Percentiles rank a stretch among this genome's conserved stretches.
phyloP scores from a whole-genome alignment of 2,888 invertebrate genomes.

The Poecilus cupreus region DNA sequence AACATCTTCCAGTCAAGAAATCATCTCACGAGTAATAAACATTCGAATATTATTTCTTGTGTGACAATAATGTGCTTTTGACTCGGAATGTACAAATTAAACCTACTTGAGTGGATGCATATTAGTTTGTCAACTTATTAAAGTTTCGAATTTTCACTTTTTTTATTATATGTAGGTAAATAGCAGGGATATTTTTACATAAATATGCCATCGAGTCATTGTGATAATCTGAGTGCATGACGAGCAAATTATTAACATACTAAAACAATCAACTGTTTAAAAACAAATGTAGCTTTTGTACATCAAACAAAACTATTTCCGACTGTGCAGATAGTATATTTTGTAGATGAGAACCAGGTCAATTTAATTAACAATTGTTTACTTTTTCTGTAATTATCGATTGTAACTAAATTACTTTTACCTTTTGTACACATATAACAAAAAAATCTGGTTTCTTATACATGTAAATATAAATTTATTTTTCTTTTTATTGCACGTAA shows the following conservation, averaged over 20 bases:
- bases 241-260: not conserved
- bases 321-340: not conserved
- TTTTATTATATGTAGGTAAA: too few relatives aligned
- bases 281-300: constrained; percentile 11
- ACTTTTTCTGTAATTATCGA: not conserved
- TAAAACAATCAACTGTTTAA: not conserved
- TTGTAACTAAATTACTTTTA: not conserved
- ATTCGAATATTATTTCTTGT: too few relatives aligned
- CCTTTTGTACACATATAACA: not conserved
- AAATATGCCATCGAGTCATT: not conserved
- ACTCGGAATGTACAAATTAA: too few relatives aligned
- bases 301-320: not conserved
- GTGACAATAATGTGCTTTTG: too few relatives aligned
- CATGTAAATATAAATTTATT: too few relatives aligned
- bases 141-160: too few relatives aligned
- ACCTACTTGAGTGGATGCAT: too few relatives aligned
- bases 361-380: constrained; percentile 10
- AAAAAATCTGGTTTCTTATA: not conserved
- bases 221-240: not conserved
- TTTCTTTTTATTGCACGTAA: too few relatives aligned
- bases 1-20: too few relatives aligned
- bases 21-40: too few relatives aligned
- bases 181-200: too few relatives aligned
- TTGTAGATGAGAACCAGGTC: constrained; percentile 9
- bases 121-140: too few relatives aligned